Evolutionary conservation across 2,888 invertebrate genomes (phyloP), one percentile per base, ranked within the genome.

Genomic region (Homarus gammarus): DNA sequence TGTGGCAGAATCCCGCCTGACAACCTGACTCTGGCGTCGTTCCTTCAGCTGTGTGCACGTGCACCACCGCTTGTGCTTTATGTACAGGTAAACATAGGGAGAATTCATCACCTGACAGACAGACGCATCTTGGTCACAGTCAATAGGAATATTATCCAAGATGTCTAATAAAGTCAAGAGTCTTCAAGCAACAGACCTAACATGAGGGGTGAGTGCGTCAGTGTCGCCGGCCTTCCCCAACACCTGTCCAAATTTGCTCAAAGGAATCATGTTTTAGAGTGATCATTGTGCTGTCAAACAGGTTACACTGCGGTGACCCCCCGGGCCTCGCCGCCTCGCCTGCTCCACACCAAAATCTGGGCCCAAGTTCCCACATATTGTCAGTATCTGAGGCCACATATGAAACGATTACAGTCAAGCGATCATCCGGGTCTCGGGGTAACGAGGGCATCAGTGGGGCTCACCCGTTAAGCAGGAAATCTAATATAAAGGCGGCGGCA

Each of bases 331-430:
- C 68, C 70, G 51, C 51, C 44, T 72, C 31, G 27, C n/a, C 49
- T 36, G 79, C 12, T 70, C 72, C 40, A 44, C 51, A 83, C 44
- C 72, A 83, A 72, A 72, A 70, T 83, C 83, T 31, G 33, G 36
- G 27, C 51, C 75, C 44, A 18, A 27, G 72, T 83, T 83, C 83
- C 83, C 83, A 83, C 72, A 83, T 83, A 83, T 83, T 83, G 83
- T 83, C 83, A 83, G 49, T 36, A 31, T 70, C 31, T 72, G 33
- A 33, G 49, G 72, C 83, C 83, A 83, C 83, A 83, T 83, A 72
- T 83, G 83, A 83, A 83, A 83, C 83, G 83, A 83, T 83, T 83
- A 83, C 72, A 49, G 72, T 33, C 83, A 22, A 70, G 36, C 83
- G 49, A 49, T 33, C 49, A 72, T 33, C 10, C 49, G 31, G 18